Base-by-base conservation (phyloP, 2,888 invertebrate genomes). In the Idaea dimidiata region DNA sequence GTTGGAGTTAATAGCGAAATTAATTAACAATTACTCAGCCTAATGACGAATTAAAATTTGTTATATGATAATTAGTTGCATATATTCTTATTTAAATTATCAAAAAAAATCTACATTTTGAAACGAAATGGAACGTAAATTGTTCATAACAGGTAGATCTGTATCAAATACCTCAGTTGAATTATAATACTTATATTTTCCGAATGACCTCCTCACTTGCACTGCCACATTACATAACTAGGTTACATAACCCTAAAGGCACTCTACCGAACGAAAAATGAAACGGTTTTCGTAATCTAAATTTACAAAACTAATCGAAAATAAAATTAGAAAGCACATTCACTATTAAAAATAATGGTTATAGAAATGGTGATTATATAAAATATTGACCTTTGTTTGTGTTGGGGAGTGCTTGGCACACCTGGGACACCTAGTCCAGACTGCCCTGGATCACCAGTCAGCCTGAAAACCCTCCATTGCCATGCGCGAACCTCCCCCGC, bases 351-450 rank as follows among this genome's bases (percentile, higher is more conserved):
- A 24, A 60, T 64, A 67, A 66, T 61, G 58, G 65, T 66, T 71
- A 70, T 62, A 66, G 66, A 24, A 3, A 67, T 59, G 70, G 72
- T 67, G 59, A 53, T 58, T 63, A 67, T 67, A 72, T 72, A 69
- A 69, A 76, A 86, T 86, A 89, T 84, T 86, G 78, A 91, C 91
- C 91, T 91, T 87, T 73, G 72, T 78, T 72, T 78, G 76, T 72
- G 72, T 80, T 74, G 74, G 84, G 79, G 82, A 82, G 84, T 82
- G 87, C 88, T 88, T 83, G 81, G 88, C 89, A 87, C 91, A 90
- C 91, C 90, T 88, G 90, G 83, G 82, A 79, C 85, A 83, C 86
- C 87, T 86, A 83, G 84, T 87, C 89, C 90, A 82, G 88, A 91
- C 90, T 91, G 91, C 71, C 79, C 76, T 72, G 73, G 66, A 64